Conservation (phyloP, 2,113 vertebrate genomes). For the Plecturocebus donacophilus region DNA sequence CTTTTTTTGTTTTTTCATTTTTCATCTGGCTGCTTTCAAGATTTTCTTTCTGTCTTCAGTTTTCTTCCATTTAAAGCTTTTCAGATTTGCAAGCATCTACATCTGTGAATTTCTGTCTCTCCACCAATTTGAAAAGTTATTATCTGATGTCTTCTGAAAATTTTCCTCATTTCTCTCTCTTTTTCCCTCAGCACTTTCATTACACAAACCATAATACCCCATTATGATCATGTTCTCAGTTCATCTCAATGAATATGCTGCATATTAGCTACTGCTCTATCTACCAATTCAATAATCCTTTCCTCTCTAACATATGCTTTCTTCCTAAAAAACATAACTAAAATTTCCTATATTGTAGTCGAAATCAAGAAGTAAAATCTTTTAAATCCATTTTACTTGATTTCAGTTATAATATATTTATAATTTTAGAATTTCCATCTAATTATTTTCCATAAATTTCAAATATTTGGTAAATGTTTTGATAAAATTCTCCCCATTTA, state of each 20-base stretch:
- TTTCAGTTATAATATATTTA: background rate
- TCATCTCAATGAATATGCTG: background rate
- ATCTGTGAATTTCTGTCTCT: background rate
- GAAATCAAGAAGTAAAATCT: background rate
- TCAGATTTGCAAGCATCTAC: background rate
- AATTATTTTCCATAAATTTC: background rate
- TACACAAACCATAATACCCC: background rate
- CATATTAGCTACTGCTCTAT: background rate
- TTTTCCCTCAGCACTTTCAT: background rate
- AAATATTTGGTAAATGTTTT: background rate
- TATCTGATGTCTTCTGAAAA: background rate
- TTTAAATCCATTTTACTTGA: background rate
- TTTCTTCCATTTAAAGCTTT: background rate
- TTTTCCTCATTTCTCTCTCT: background rate
- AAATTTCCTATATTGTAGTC: no score
- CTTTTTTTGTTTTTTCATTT: background rate
- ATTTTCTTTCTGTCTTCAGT: background rate
- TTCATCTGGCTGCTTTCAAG: background rate
- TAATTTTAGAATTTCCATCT: background rate
- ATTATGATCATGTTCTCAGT: background rate
- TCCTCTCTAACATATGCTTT: background rate
- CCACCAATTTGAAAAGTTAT: background rate
- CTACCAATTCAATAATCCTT: background rate
- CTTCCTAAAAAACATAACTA: background rate
- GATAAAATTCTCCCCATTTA: background rate